A percentile compares a stretch with the other conserved stretches of the same genome.
Evolutionary conservation across 2,888 invertebrate genomes (phyloP).

Genomic region (Troglohyphantes excavatus): DNA sequence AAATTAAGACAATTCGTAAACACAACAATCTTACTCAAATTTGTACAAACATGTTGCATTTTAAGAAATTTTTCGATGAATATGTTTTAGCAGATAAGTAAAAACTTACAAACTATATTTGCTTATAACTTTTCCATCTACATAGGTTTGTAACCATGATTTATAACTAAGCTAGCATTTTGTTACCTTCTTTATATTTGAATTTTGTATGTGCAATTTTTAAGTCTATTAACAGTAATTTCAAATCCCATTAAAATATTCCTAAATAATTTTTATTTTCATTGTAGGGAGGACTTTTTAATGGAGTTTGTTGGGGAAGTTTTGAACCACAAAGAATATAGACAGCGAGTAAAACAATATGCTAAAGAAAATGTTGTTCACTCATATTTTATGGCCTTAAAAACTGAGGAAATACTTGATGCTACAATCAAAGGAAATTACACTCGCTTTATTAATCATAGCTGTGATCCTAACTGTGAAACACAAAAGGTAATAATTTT

Average conservation of each 20-base stretch:
- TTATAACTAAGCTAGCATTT: neutral
- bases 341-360: constrained; percentile 92
- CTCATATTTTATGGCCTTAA: constrained; percentile 98
- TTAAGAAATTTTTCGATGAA: no score
- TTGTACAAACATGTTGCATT: no score
- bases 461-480: constrained; percentile 99
- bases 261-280: constrained; percentile 1
- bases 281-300: constrained; percentile 92
- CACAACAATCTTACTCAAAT: no score
- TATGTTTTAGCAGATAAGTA: no score
- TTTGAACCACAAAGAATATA: constrained; percentile 93
- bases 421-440: constrained; percentile 97
- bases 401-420: constrained; percentile 96
- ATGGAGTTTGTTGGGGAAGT: constrained; percentile 99
- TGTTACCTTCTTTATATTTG: neutral
- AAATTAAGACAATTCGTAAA: no score
- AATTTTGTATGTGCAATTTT: neutral
- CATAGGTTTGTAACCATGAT: neutral
- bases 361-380: constrained; percentile 94
- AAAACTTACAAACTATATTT: no score
- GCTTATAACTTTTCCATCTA: neutral
- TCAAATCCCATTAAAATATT: neutral
- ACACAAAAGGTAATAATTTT: constrained; percentile 90
- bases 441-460: constrained; percentile 99
- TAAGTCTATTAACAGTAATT: neutral